Evolutionary conservation across 2,888 invertebrate genomes (phyloP), one percentile per base, ranked within the genome.

Genomic region (Lasioglossum malachurum): DNA sequence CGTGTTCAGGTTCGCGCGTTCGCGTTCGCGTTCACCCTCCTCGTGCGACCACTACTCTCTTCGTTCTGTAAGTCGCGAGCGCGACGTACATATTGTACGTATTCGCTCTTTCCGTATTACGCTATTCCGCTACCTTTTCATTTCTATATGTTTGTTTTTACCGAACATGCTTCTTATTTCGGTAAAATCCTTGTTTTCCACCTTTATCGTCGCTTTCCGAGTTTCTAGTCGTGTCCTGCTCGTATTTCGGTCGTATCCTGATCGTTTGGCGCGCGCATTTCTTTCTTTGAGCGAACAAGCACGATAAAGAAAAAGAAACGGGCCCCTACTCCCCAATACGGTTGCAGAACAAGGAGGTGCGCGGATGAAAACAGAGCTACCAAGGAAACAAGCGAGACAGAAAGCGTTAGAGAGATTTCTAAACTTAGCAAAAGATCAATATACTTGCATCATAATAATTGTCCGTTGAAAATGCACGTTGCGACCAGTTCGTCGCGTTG

Each of bases 1-100:
- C 90, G 93, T 93, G 94, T 93, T 88, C 49, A 84, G 67, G 73
- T 78, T 31, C 49, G 27, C 35, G n/a, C 35, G 23, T 69, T 69
- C 38, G 38, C 38, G 38, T 38, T 44, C 44, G 44, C 44, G 44
- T 71, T 71, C 71, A 71, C 71, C 71, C 71, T 71, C 23, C 35
- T 69, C 19, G 64, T 35, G 35, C 38, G 8, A 38, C 19, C 31
- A 31, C 23, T 60, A 72, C n/a, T 35, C 27, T 41, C n/a, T 8
- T 31, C 19, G 74, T 19, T 67, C 23, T 27, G 12, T 46, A 46
- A 73, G 57, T 57, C 35, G 16, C n/a, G 1, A 46, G 53, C 71
- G 41, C 75, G n/a, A n/a, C 71, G 49, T 44, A 60, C 27, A 8
- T 44, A 60, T 60, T 5, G 27, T 2, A 4, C 60, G 27, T 60